Evolutionary conservation across 2,888 invertebrate species (phyloP), one percentile per base, ranked within the genome.

Genomic region (Parochlus steinenii): DNA sequence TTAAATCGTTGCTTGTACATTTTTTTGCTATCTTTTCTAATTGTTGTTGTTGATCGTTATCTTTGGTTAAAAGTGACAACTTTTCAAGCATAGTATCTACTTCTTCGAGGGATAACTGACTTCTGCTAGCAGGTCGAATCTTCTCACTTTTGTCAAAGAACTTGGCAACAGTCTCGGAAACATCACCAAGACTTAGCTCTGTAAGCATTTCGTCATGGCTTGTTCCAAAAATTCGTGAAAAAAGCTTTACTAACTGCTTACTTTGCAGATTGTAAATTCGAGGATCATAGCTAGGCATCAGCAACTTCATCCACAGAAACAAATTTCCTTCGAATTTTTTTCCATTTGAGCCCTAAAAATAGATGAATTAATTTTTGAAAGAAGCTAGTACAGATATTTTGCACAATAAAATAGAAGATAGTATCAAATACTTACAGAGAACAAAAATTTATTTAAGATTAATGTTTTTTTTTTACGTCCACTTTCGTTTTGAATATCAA

Each of bases 251-350:
- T 35, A 95, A 63, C 50, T 90, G 89, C 54, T 89, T 90, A 51
- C 80, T 87, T 62, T 89, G 86, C 31, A 95, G 61, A 62, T 93
- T 92, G 53, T 92, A 95, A 20, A 90, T 73, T 40, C 85, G 64
- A 54, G 87, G 86, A 10, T 74, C 68, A 17, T 77, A 77, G 30
- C 75, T 78, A 0, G 92, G 93, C 33, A 93, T 59, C 15, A 93
- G 57, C 43, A 90, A 57, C 47, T 78, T 77, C 51, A 86, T 72
- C 82, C 89, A 80, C 27, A 87, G 59, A 28, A 70, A 62, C 18
- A 81, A 53, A 54, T 90, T 77, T 3, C 90, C 81, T 48, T 75
- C 66, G 51, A 85, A 90, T 7, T 65, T 62, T 23, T 62, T 69
- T 48, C 67, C 58, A 53, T 67, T 63, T 11, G 58, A 55, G 2